phyloP scores from a whole-genome alignment of 2,113 vertebrate species.

The Tachysurus fulvidraco region DNA sequence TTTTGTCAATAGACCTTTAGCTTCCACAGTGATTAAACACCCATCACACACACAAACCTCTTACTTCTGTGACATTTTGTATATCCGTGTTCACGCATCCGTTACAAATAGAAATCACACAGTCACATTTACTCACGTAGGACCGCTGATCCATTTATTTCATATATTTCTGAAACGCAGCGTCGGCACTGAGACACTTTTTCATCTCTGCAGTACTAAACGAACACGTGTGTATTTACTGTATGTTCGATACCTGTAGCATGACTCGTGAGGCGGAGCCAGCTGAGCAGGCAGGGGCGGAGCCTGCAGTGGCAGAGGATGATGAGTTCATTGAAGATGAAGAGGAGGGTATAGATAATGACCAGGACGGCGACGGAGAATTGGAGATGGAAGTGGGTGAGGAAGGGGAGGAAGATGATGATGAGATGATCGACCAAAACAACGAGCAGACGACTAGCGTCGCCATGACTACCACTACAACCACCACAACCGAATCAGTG shows the following conservation, averaged over 20 bases:
- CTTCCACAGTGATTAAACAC: not conserved
- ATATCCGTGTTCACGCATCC: not conserved
- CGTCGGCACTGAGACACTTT: not conserved
- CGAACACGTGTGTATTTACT: not conserved
- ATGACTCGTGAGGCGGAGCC: conserved; percentile 82
- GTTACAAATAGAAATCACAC: not conserved
- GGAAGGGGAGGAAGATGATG: conserved; percentile 77
- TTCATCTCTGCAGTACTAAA: not conserved
- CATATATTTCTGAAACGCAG: not conserved
- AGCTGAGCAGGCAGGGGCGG: conserved; percentile 71
- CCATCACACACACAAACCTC: not conserved
- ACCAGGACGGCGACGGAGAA: conserved; percentile 76
- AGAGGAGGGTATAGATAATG: conserved; percentile 75
- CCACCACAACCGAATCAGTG: conserved; percentile 87
- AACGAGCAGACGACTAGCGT: conserved; percentile 85
- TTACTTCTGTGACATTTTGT: not conserved
- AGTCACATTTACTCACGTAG: not conserved
- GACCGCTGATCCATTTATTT: too few species aligned
- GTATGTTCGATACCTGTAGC: conserved; percentile 61
- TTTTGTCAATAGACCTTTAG: not conserved
- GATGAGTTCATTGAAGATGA: conserved; percentile 76
- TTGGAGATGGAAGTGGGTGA: conserved; percentile 77
- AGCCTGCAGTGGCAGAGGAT: conserved; percentile 67
- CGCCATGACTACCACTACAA: conserved; percentile 93
- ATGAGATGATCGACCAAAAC: conserved; percentile 74